phyloP scores from a whole-genome alignment of 2,797 vertebrate species.

The Tenualosa ilisha region DNA sequence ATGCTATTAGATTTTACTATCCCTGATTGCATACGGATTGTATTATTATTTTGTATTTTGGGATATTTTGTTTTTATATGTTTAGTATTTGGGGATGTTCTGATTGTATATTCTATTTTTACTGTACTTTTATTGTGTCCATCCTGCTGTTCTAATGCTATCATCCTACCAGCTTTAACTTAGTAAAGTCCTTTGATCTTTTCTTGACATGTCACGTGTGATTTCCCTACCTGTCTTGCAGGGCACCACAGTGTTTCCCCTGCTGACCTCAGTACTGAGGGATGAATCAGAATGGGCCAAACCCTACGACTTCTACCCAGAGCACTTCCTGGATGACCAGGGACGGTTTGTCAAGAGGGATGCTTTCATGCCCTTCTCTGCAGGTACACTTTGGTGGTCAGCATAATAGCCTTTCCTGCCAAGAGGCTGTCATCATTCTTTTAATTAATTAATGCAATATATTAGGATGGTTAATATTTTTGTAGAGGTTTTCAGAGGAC shows the following conservation, averaged over 20 bases:
- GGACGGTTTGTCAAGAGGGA: slow-evolving; percentile 55
- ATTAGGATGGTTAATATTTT: neutral
- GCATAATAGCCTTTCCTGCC: neutral
- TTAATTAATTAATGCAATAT: neutral
- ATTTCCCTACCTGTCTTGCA: slow-evolving; percentile 19
- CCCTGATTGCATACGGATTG: too few relatives aligned
- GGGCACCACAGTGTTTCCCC: slow-evolving; percentile 55
- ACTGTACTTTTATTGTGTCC: too few relatives aligned
- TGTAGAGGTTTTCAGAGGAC: too few relatives aligned
- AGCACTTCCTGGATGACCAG: slow-evolving; percentile 56
- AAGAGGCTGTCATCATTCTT: neutral
- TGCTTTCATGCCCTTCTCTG: slow-evolving; percentile 64
- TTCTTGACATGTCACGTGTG: neutral
- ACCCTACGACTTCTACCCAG: slow-evolving; percentile 54
- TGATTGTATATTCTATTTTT: too few relatives aligned
- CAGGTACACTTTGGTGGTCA: slow-evolving; percentile 46
- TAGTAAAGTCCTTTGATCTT: neutral
- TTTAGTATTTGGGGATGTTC: too few relatives aligned
- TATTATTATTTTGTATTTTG: too few relatives aligned
- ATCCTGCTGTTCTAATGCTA: neutral
- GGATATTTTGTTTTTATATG: too few relatives aligned
- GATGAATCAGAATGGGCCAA: slow-evolving; percentile 64
- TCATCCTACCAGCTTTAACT: neutral
- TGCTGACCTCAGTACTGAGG: slow-evolving; percentile 54
- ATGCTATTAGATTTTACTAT: too few relatives aligned